Percentiles rank a stretch among this genome's conserved stretches.
These are phyloP conservation scores for Hydractinia symbiolongicarpus DNA, from an alignment of 30 jellyfish, hydroid and myxozoan genomes.

Conservation along the genomic window DNA sequence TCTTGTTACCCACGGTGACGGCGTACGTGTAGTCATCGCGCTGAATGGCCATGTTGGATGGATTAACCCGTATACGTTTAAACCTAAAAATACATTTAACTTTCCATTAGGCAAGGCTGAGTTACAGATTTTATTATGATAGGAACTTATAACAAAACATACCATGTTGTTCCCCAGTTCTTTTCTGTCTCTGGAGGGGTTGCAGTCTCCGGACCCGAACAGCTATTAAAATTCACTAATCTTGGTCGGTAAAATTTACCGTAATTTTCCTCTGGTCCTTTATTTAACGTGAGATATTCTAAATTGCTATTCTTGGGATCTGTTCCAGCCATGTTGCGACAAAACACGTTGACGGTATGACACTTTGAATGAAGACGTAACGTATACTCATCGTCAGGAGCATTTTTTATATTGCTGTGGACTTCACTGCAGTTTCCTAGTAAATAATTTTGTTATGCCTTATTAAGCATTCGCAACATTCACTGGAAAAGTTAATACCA, in stretches of 20 bases:
- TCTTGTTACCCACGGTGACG: conserved; percentile 49
- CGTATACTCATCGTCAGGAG: conserved; percentile 87
- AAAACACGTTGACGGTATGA: conserved; percentile 54
- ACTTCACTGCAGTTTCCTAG: conserved; percentile 73
- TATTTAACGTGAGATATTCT: conserved; percentile 63
- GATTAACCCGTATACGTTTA: conserved; percentile 50
- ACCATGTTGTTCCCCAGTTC: conserved; percentile 88
- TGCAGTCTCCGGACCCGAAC: conserved; percentile 71
- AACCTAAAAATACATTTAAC: conserved; percentile 43
- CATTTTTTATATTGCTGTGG: conserved; percentile 26
- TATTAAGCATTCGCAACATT: too few species aligned
- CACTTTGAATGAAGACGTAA: conserved; percentile 51
- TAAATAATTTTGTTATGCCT: background rate
- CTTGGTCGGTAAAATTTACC: conserved; percentile 72
- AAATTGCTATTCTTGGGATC: conserved; percentile 37
- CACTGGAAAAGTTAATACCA: too few species aligned
- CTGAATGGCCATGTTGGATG: conserved; percentile 40
- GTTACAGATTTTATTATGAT: background rate
- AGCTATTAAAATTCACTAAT: conserved; percentile 56
- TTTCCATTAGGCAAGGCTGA: background rate
- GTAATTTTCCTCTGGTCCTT: conserved; percentile 72
- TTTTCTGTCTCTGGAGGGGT: conserved; percentile 58
- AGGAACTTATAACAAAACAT: background rate
- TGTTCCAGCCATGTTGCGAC: conserved; percentile 66
- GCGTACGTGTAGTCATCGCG: conserved; percentile 58